Base-by-base conservation (phyloP, 2,113 vertebrate genomes). In the Dunckerocampus dactyliophorus region DNA sequence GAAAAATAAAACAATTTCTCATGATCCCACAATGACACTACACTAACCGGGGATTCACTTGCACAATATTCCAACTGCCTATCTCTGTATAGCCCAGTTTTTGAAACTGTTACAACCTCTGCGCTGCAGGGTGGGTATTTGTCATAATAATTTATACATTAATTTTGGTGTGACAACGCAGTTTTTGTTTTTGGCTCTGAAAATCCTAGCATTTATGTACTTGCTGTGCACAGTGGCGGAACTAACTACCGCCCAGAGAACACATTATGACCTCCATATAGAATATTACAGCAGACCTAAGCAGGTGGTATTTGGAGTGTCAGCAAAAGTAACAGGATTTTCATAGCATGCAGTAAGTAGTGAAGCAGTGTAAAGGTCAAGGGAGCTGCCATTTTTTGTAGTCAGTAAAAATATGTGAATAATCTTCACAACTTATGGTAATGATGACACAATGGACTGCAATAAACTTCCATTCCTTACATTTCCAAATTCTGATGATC, bases 281-380 rank as follows among this genome's bases (percentile, higher is more conserved):
- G 50, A 63, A 68, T 48, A 63, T 63, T 50, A 68, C 67, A 51
- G 49, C 42, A 47, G 7, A 59, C 64, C 54, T 5, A 51, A 75
- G 57, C 75, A 64, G 65, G 72, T 67, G 52, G 52, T 24, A 52
- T 42, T 3, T 56, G 37, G 5, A 53, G 45, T 48, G 66, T 75
- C 69, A 72, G 69, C 69, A 72, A 37, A 64, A 54, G 21, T 17
- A 52, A 17, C 45, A 24, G 12, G 1, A 19, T 53, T 64, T 47
- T 34, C 16, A 66, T 20, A 54, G 56, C 10, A 16, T 19, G 42
- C 51, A 54, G 46, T 42, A 48, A n/a, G 21, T 49, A n/a, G 21
- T 49, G 16, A 14, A 31, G 43, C 59, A 55, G 62, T 10, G 34
- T n/a, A 50, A 21, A 59, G 59, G 60, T 61, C 31, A 55, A 22